Percentiles rank a stretch among this genome's conserved stretches.
phyloP scores from a whole-genome alignment of 2,888 invertebrate species.

The Lasioglossum morio region DNA sequence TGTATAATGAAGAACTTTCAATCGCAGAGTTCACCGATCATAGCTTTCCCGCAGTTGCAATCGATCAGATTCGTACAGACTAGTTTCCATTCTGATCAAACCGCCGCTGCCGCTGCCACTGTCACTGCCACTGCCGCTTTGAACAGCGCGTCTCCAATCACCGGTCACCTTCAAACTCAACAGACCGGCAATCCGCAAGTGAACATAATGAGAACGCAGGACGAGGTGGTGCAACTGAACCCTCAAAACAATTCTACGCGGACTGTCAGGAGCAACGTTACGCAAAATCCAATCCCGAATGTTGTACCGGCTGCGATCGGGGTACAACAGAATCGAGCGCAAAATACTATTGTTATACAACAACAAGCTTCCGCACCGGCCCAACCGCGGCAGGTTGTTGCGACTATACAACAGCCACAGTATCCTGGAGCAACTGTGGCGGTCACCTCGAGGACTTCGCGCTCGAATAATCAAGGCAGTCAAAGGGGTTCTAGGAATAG shows the following conservation, averaged over 20 bases:
- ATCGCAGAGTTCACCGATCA: conserved; percentile 79
- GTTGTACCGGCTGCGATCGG: conserved; percentile 67
- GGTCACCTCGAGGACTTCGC: conserved; percentile 75
- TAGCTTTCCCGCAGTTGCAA: conserved; percentile 81
- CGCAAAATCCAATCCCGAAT: conserved; percentile 66
- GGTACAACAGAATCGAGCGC: conserved; percentile 75
- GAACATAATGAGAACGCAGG: conserved; percentile 76
- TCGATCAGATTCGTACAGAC: conserved; percentile 83
- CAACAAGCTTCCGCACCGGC: conserved; percentile 72
- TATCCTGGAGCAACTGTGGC: conserved; percentile 71
- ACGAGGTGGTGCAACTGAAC: conserved; percentile 77
- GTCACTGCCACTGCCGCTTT: conserved; percentile 59
- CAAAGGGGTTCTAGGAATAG: conserved; percentile 78
- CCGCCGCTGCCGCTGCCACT: conserved; percentile 55
- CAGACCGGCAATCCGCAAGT: conserved; percentile 73
- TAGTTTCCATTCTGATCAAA: conserved; percentile 77
- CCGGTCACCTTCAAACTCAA: conserved; percentile 67
- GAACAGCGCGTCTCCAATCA: conserved; percentile 57
- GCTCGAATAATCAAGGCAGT: conserved; percentile 75
- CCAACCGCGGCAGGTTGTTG: conserved; percentile 75
- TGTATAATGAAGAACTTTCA: conserved; percentile 82
- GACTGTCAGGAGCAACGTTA: conserved; percentile 54
- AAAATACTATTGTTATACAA: conserved; percentile 79
- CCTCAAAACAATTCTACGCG: conserved; percentile 68
- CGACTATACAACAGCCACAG: conserved; percentile 74